Evolutionary conservation across 1,140 invertebrate species (phyloP), one percentile per base, ranked within the genome.

Genomic region (Mamestra configurata): DNA sequence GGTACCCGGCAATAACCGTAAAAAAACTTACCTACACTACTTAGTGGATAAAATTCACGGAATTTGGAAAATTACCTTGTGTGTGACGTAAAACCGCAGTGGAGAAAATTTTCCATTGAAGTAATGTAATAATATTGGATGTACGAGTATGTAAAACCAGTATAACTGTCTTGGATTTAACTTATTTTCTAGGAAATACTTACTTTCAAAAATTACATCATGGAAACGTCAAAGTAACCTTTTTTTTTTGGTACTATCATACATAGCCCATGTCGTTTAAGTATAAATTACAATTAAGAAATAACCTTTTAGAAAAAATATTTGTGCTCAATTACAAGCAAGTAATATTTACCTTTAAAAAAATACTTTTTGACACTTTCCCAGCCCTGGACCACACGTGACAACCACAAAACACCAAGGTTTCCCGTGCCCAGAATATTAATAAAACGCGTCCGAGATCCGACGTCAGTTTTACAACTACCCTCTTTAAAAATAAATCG

Each of bases 401-500:
- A 4, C 1, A 27, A 35, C 27, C 13, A 20, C 11, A 43, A 24
- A 0, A 24, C 37, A 57, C 22, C 18, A 13, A 27, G 22, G 24
- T 13, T 3, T 27, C 53, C 24, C 4, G 20, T 46, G 20, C 20
- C 64, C 27, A 13, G 37, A 68, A 68, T 46, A 46, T 68, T 46
- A 15, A 24, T 43, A 46, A 2, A 31, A 43, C 20, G 20, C 4
- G 51, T 10, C 31, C 24, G n/a, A 24, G 18, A n/a, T 70, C 49
- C 8, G 51, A 31, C 51, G 37, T 73, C 35, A 43, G 51, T 43
- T 57, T 20, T 57, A 40, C 35, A 27, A 22, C 51, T 73, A 73
- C 71, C 71, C 71, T 73, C 18, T 57, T 37, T 22, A 40, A 66
- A 66, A 49, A 24, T 70, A 70, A 49, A 70, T 70, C 66, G 66